Conservation (phyloP, 1,140 invertebrate species). For the Hyles euphorbiae region DNA sequence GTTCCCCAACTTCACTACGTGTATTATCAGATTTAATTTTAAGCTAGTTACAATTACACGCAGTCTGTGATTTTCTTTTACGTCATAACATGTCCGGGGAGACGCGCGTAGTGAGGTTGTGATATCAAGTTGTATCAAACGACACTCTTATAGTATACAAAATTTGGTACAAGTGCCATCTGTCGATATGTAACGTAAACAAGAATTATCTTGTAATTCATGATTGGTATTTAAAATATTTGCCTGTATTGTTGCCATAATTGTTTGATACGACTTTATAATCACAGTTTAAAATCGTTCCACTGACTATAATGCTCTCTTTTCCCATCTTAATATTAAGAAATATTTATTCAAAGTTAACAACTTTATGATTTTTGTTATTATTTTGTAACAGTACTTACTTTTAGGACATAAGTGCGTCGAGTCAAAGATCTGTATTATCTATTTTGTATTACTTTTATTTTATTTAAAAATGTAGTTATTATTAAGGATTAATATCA, state of each 20-base stretch:
- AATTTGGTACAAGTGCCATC: neutral
- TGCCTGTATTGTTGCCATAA: neutral
- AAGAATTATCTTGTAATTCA: too few relatives aligned
- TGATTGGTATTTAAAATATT: neutral
- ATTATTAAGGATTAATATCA: constrained; percentile 54
- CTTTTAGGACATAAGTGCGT: constrained; percentile 60
- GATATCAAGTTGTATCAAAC: neutral
- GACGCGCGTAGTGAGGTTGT: neutral
- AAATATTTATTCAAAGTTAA: constrained; percentile 67
- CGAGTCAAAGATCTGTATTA: constrained; percentile 75
- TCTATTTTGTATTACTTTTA: constrained; percentile 72
- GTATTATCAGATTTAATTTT: constrained; percentile 7
- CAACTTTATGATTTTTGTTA: constrained; percentile 52
- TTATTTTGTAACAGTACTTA: constrained; percentile 57
- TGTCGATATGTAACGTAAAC: too few relatives aligned
- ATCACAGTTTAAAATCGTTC: constrained; percentile 22
- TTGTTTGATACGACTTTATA: constrained; percentile 1
- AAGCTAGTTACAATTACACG: constrained; percentile 15
- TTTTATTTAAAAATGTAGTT: constrained; percentile 62
- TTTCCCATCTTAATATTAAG: constrained; percentile 55
- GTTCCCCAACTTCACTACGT: neutral
- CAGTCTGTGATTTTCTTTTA: constrained; percentile 15
- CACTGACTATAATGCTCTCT: constrained; percentile 55
- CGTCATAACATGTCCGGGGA: constrained; percentile 5
- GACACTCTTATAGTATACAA: too few relatives aligned